These are phyloP conservation scores for Arctocebus calabarensis DNA, from an alignment of 2,797 vertebrate genomes.

Conservation along the genomic window DNA sequence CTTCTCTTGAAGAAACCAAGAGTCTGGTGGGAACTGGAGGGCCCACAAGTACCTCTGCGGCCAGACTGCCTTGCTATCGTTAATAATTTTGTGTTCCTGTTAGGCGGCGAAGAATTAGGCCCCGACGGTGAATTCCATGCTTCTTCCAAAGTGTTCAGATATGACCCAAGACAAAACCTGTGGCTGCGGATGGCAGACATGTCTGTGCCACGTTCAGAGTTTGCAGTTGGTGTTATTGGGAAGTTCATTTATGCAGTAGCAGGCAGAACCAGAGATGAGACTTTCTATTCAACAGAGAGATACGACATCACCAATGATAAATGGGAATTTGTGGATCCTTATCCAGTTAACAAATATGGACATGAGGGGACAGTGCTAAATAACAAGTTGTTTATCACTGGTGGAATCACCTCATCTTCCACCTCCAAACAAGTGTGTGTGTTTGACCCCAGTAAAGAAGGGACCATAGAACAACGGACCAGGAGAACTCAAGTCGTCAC, in stretches of 20 bases:
- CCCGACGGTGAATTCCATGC: conserved; percentile 99
- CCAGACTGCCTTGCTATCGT: conserved; percentile 98
- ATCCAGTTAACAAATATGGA: conserved; percentile 99
- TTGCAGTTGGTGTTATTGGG: conserved; percentile 98
- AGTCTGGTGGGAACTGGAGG: conserved; percentile 99
- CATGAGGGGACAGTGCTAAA: conserved; percentile 98
- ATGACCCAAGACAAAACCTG: conserved; percentile 97
- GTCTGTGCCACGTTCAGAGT: conserved; percentile 98
- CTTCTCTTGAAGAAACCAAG: conserved; percentile 97
- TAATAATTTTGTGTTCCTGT: conserved; percentile 98
- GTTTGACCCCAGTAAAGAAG: conserved; percentile 97
- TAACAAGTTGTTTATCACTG: conserved; percentile 97
- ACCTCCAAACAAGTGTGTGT: conserved; percentile 99
- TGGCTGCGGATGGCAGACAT: conserved; percentile 99
- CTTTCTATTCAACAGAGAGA: conserved; percentile 98
- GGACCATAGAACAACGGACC: conserved; percentile 92
- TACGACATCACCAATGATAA: conserved; percentile 98
- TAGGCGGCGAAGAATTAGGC: conserved; percentile 98
- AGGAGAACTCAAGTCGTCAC: conserved; percentile 94
- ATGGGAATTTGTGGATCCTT: conserved; percentile 99
- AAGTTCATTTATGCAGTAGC: conserved; percentile 98
- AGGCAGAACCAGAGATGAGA: conserved; percentile 98
- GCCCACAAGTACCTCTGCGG: conserved; percentile 97
- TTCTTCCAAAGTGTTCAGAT: conserved; percentile 99
- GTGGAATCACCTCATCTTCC: conserved; percentile 99